phyloP scores from a whole-genome alignment of 2,113 vertebrate species.

The Channa maculata region DNA sequence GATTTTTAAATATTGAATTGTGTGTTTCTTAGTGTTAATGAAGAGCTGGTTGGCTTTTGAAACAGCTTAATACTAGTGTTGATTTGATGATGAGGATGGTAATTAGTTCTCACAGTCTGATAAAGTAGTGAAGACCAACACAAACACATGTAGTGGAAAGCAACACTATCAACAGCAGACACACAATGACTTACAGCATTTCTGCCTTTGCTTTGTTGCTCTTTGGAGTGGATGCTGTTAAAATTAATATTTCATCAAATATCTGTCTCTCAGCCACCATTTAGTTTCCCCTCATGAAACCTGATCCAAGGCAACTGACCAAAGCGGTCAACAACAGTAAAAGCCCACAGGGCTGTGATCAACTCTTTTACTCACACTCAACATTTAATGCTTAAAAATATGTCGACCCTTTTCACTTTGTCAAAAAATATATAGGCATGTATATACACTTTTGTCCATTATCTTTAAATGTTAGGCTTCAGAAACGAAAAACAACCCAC shows the following conservation, averaged over 20 bases:
- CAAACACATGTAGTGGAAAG: too few relatives aligned
- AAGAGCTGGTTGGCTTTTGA: too few relatives aligned
- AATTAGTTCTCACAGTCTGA: too few relatives aligned
- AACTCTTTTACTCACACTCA: conserved; percentile 16
- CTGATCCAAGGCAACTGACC: conserved; percentile 4
- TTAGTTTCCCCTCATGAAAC: background rate
- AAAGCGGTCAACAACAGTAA: background rate
- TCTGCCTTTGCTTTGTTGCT: background rate
- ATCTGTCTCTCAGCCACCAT: background rate
- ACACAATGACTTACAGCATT: too few relatives aligned
- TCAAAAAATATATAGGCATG: conserved; percentile 74
- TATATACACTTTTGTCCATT: conserved; percentile 53
- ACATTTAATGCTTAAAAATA: conserved; percentile 56
- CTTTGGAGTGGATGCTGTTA: background rate
- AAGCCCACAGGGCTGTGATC: conserved; percentile 36
- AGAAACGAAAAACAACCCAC: conserved; percentile 23
- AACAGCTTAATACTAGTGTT: too few relatives aligned
- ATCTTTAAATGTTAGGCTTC: conserved; percentile 65
- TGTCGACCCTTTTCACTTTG: conserved; percentile 24
- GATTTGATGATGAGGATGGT: too few relatives aligned
- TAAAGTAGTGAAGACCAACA: too few relatives aligned
- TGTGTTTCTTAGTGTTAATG: too few relatives aligned
- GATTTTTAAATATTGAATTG: too few relatives aligned
- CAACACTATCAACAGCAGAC: too few relatives aligned
- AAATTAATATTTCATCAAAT: background rate